phyloP scores from a whole-genome alignment of 2,113 vertebrate genomes.

The Chlamydotis undulata region DNA sequence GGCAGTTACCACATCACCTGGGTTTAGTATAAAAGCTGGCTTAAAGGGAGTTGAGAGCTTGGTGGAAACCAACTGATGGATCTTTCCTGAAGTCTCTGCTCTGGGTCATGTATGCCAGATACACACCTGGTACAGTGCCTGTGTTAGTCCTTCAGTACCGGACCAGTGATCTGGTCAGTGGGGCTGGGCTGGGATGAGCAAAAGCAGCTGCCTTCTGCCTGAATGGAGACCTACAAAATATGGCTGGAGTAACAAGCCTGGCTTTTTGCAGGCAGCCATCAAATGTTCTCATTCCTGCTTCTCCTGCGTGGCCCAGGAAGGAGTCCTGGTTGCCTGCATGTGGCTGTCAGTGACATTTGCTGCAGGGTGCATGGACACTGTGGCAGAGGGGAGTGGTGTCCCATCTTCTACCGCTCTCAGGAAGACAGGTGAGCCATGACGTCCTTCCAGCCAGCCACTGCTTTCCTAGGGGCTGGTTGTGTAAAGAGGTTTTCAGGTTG shows the following conservation, averaged over 20 bases:
- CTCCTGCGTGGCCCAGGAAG: neutral
- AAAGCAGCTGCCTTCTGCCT: neutral
- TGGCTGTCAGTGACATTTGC: neutral
- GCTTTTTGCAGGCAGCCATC: neutral
- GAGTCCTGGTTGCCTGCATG: neutral
- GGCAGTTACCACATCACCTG: neutral
- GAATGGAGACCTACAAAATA: neutral
- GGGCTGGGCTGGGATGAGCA: neutral
- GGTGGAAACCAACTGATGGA: neutral
- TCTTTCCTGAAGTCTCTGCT: neutral
- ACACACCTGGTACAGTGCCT: neutral
- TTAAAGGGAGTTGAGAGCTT: neutral
- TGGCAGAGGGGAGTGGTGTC: neutral
- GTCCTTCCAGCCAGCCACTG: neutral
- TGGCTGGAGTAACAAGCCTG: neutral
- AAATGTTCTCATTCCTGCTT: neutral
- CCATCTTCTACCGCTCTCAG: neutral
- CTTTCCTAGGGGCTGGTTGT: too few relatives aligned
- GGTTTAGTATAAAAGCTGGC: neutral
- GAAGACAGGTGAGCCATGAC: neutral
- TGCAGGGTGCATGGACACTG: neutral
- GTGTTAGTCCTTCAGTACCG: neutral
- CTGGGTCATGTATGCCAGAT: neutral
- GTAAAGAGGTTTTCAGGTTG: neutral
- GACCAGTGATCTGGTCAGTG: neutral